These are phyloP conservation scores for Halcyon malimbica DNA, from an alignment of 2,113 vertebrate genomes.

Conservation along the genomic window DNA sequence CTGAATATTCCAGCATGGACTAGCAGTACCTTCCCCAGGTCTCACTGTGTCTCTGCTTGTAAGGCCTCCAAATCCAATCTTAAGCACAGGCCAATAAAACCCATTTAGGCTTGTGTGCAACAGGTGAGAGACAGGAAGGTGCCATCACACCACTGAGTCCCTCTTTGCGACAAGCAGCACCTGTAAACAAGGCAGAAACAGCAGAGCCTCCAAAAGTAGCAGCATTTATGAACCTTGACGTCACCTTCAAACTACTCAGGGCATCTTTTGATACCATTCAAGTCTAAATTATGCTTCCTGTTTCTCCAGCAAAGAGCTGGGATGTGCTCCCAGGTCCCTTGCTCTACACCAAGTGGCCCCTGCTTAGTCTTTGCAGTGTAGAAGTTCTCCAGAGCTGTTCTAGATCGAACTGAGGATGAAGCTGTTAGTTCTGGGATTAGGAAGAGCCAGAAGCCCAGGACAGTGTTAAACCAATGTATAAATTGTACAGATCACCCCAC, in stretches of 20 bases:
- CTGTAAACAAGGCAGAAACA: background rate
- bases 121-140: background rate
- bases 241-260: background rate
- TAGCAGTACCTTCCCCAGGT: background rate
- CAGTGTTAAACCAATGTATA: background rate
- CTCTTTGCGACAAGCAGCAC: background rate
- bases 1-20: background rate
- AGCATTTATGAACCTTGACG: background rate
- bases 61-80: background rate
- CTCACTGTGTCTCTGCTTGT: background rate
- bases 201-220: background rate
- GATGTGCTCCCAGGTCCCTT: background rate
- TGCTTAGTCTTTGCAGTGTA: background rate
- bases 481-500: background rate
- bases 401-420: fast-evolving
- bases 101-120: background rate
- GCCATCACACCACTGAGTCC: background rate
- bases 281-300: background rate
- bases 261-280: fast-evolving
- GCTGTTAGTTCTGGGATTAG: background rate
- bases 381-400: background rate
- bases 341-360: background rate
- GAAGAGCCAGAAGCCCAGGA: background rate
- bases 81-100: background rate
- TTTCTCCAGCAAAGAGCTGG: background rate